Evolutionary conservation across 2,888 invertebrate genomes (phyloP), one percentile per base, ranked within the genome.

Genomic region (Rugalucina vietnamica): DNA sequence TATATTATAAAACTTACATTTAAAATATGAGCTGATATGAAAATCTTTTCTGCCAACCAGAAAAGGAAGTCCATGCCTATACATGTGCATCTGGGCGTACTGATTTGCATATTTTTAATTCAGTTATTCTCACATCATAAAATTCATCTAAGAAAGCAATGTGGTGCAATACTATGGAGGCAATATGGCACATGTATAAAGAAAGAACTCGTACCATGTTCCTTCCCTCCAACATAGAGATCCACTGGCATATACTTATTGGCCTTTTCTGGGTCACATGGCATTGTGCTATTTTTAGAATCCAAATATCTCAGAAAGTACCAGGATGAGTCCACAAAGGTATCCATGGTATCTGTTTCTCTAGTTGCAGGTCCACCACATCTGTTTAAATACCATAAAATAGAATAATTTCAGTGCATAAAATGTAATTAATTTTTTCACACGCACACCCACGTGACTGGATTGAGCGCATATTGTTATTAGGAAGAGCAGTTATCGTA

Each of bases 271-370:
- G 95, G 95, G 90, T 96, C 96, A 95, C 98, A 98, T 85, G 98
- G 97, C 89, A 96, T 95, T 1, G 95, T 91, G 0, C 95, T 88
- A 95, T 99, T 99, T 14, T 96, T 93, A 0, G 97, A 96, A 95
- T 99, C 99, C 88, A 98, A 95, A 95, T 97, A 99, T 60, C 99
- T 96, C 90, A 99, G 96, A 95, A 97, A 99, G 94, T 99, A 99
- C 99, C 99, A 99, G 0, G 99, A 98, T 72, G 99, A 99, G 95
- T 99, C 99, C 32, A 99, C 98, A 96, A 99, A 99, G n/a, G 99
- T 99, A 94, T 99, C 99, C 98, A 99, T 98, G 0, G 99, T 99
- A 94, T 99, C 99, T 0, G 97, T 97, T 96, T 99, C 99, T 87
- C 98, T 96, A 85, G 95, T 95, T 0, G 98, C 98, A 79, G 95